Percentiles rank a stretch among this genome's conserved stretches.
These are phyloP conservation scores for Drosophila ficusphila DNA, from an alignment of 1,140 invertebrate species.

Conservation along the genomic window DNA sequence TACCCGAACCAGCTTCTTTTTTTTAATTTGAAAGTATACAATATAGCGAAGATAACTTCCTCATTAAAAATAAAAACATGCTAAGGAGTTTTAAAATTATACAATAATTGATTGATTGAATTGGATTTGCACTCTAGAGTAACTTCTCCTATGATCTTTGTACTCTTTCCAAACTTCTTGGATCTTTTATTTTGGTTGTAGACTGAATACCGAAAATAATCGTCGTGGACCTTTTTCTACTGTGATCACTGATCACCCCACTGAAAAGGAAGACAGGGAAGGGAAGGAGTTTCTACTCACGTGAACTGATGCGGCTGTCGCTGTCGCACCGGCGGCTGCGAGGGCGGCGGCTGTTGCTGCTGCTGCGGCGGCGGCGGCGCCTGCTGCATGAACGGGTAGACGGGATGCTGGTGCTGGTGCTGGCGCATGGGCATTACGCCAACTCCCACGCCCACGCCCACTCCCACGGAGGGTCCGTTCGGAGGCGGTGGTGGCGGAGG, in stretches of 20 bases:
- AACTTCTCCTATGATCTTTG: too few species aligned
- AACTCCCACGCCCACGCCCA: slow-evolving; percentile 46
- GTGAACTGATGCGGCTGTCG: slow-evolving; percentile 81
- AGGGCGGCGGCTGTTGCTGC: slow-evolving; percentile 48
- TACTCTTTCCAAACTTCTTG: too few species aligned
- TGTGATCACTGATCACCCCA: too few species aligned
- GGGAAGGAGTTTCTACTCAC: slow-evolving; percentile 40
- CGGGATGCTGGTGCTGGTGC: slow-evolving; percentile 57
- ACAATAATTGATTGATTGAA: too few species aligned
- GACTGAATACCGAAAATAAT: too few species aligned
- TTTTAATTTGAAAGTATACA: too few species aligned
- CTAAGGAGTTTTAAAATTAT: background rate
- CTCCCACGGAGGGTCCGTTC: slow-evolving; percentile 61
- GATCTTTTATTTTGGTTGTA: too few species aligned
- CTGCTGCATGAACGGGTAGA: slow-evolving; percentile 74
- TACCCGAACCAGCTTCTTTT: too few species aligned
- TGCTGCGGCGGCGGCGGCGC: slow-evolving; percentile 56
- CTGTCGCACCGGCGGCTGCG: slow-evolving; percentile 70
- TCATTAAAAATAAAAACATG: background rate
- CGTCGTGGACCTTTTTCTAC: too few species aligned
- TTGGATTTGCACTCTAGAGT: too few species aligned
- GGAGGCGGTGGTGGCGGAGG: slow-evolving; percentile 70
- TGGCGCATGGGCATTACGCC: slow-evolving; percentile 48
- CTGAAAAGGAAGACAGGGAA: too few species aligned
- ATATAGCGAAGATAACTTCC: too few species aligned